A percentile compares a stretch with the other conserved stretches of the same genome.
Conservation (phyloP, 2,888 invertebrate genomes). For the Tortricodes alternella region DNA sequence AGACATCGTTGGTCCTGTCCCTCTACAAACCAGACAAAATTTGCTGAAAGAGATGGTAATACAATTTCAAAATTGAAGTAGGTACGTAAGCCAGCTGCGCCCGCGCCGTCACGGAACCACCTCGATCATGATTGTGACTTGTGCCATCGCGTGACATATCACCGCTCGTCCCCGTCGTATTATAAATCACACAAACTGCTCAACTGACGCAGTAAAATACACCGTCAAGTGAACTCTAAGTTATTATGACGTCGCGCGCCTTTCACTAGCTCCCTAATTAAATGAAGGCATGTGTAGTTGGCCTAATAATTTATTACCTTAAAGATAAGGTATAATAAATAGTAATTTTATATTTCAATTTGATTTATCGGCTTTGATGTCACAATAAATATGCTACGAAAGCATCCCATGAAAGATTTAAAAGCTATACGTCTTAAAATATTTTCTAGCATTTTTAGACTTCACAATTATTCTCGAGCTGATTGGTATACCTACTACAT, state of each 20-base stretch:
- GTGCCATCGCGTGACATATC: background rate
- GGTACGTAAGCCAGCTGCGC: background rate
- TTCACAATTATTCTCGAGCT: too few relatives aligned
- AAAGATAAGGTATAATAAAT: constrained; percentile 15
- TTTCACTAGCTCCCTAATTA: constrained; percentile 24
- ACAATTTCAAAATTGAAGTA: too few relatives aligned
- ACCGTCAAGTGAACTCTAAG: background rate
- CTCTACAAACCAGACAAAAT: too few relatives aligned
- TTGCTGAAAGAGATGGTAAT: too few relatives aligned
- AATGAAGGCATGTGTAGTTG: constrained; percentile 3
- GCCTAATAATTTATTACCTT: constrained; percentile 12
- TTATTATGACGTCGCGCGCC: constrained; percentile 21
- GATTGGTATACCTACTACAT: too few relatives aligned
- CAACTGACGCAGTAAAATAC: background rate
- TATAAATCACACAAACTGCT: background rate
- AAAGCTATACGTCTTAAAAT: too few relatives aligned
- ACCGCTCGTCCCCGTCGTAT: background rate
- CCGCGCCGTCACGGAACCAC: background rate
- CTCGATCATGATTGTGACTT: too few relatives aligned
- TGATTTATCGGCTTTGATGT: constrained; percentile 11
- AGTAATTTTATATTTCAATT: constrained; percentile 7
- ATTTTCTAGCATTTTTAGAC: too few relatives aligned
- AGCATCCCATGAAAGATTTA: background rate
- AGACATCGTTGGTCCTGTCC: background rate
- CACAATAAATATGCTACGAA: background rate